Evolutionary conservation across 2,797 vertebrate genomes (phyloP).

Genomic region (Rhabdomys pumilio): DNA sequence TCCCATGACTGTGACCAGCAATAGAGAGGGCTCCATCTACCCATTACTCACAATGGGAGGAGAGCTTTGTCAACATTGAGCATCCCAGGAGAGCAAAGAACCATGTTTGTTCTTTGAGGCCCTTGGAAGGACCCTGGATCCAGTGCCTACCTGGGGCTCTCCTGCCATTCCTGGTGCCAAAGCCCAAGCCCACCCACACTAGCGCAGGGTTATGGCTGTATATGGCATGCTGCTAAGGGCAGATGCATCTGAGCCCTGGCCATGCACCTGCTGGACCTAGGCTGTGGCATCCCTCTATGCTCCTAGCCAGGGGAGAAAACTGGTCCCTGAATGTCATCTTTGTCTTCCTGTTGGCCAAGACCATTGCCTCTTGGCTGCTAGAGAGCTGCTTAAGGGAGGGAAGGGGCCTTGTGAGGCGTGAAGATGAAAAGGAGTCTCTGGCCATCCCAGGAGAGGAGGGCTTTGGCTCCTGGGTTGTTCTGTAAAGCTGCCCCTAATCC

Average conservation of each 20-base stretch:
- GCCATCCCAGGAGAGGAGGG: conserved; percentile 84
- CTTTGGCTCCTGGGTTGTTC: conserved; percentile 90
- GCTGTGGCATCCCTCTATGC: neutral
- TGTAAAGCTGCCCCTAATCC: conserved; percentile 91
- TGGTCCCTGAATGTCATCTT: conserved; percentile 78
- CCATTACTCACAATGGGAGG: neutral
- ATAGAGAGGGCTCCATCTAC: rapidly evolving
- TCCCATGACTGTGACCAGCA: neutral
- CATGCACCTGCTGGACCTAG: conserved; percentile 13
- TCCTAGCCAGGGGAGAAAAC: conserved; percentile 16
- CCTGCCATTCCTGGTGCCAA: rapidly evolving
- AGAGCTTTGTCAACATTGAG: rapidly evolving
- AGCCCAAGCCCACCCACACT: neutral
- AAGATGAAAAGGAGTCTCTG: conserved; percentile 91
- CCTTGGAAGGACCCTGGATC: neutral
- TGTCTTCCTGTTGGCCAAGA: conserved; percentile 86
- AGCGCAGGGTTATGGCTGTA: neutral
- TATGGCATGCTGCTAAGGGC: neutral
- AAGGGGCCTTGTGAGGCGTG: conserved; percentile 88
- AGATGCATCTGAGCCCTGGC: neutral
- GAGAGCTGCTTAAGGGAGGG: conserved; percentile 79
- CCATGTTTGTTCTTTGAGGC: neutral
- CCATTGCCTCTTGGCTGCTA: conserved; percentile 86
- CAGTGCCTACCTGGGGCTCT: neutral
- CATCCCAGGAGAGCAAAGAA: neutral